Conservation (phyloP, 2,888 invertebrate species). For the Allolobophora icterica region DNA sequence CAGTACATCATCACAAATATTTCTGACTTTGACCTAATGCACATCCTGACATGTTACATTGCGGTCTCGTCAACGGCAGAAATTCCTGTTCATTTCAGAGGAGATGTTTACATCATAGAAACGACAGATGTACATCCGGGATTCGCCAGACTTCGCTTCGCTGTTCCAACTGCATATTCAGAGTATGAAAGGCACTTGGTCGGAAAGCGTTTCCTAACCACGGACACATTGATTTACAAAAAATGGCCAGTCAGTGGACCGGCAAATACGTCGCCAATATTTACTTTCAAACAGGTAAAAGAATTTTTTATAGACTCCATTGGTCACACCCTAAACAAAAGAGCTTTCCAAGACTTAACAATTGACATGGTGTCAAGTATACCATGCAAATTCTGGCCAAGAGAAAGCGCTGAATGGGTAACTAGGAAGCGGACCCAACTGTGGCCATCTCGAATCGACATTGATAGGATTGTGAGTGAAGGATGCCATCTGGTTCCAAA, state of each 20-base stretch:
- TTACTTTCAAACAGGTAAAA: not conserved
- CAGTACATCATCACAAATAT: not conserved
- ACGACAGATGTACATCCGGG: not conserved
- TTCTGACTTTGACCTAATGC: not conserved
- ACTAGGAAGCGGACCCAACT: not conserved
- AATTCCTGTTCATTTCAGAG: not conserved
- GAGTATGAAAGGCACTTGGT: not conserved
- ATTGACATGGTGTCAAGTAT: not conserved
- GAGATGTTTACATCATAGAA: not conserved
- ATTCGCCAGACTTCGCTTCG: not conserved
- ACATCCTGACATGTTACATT: not conserved
- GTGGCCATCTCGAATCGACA: not conserved
- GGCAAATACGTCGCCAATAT: not conserved
- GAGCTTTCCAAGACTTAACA: not conserved
- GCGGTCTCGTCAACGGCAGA: not conserved
- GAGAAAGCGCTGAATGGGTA: not conserved
- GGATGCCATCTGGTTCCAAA: slow-evolving; percentile 3
- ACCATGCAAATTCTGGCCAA: slow-evolving; percentile 3
- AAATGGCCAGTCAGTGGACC: not conserved
- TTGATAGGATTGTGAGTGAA: not conserved
- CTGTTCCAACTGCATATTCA: not conserved
- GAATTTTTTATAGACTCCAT: not conserved
- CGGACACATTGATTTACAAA: not conserved
- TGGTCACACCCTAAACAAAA: not conserved
- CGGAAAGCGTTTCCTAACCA: not conserved